phyloP scores from a whole-genome alignment of 2,113 vertebrate genomes.

The Uria aalge region DNA sequence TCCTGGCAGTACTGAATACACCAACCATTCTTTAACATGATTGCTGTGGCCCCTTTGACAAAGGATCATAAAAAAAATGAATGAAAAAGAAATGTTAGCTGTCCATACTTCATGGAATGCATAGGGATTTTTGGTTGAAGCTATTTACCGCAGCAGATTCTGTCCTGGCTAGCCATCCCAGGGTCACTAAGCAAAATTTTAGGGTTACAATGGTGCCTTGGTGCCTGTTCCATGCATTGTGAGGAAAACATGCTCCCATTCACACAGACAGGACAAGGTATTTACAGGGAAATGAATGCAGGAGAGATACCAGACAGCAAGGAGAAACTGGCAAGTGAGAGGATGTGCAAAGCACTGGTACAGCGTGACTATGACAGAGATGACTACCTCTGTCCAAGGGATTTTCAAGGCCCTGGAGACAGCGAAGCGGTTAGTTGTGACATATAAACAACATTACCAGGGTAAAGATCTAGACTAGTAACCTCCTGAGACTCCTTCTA shows the following conservation, averaged over 20 bases:
- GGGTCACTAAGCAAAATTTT: not conserved
- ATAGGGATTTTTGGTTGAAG: not conserved
- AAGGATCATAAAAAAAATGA: not conserved
- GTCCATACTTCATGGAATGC: not conserved
- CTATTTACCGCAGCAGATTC: not conserved
- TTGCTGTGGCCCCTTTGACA: not conserved
- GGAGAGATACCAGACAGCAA: not conserved
- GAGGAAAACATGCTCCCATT: not conserved
- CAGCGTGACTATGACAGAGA: not conserved
- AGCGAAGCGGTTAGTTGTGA: rapidly evolving
- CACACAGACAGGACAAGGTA: not conserved
- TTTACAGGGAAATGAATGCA: not conserved
- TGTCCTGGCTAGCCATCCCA: not conserved
- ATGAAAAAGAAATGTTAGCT: not conserved
- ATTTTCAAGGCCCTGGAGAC: not conserved
- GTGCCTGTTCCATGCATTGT: not conserved
- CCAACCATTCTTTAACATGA: not conserved
- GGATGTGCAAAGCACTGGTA: not conserved
- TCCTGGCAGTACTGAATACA: not conserved
- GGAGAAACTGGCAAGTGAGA: not conserved
- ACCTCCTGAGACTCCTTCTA: not conserved
- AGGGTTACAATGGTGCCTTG: not conserved
- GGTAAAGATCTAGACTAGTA: not conserved
- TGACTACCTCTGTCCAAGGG: not conserved
- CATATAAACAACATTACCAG: not conserved